Conservation (phyloP, 2,888 invertebrate species). For the Temnothorax ravouxi region DNA sequence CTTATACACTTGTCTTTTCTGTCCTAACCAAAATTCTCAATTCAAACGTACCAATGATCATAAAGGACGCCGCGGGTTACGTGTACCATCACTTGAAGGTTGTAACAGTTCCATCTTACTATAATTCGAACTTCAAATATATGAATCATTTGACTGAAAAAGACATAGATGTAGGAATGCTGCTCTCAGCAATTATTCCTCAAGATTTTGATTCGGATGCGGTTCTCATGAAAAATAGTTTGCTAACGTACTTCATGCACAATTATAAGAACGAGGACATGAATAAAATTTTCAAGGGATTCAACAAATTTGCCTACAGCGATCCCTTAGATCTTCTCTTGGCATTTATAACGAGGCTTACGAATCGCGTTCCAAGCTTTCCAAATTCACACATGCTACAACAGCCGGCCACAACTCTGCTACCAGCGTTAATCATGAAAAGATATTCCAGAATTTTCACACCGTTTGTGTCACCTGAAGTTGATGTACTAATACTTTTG, state of each 20-base stretch:
- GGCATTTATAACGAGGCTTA: conserved; percentile 64
- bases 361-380: conserved; percentile 43
- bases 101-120: background rate
- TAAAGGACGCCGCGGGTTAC: conserved; percentile 65
- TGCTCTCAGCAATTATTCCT: conserved; percentile 61
- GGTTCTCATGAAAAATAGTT: conserved; percentile 54
- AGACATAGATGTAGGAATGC: conserved; percentile 51
- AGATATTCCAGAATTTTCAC: conserved; percentile 46
- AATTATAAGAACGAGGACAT: conserved; percentile 4
- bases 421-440: conserved; percentile 61
- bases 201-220: conserved; percentile 57
- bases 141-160: conserved; percentile 34
- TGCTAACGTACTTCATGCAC: conserved; percentile 47
- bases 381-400: conserved; percentile 33
- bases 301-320: conserved; percentile 63
- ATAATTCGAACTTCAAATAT: conserved; percentile 45
- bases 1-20: conserved; percentile 60
- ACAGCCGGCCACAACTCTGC: conserved; percentile 51
- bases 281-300: conserved; percentile 48
- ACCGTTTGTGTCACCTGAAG: conserved; percentile 37
- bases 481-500: conserved; percentile 64
- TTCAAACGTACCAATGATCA: conserved; percentile 15
- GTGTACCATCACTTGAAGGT: conserved; percentile 63
- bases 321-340: conserved; percentile 66
- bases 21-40: conserved; percentile 55